Conservation (phyloP, 1,140 invertebrate species). For the Hylaeus volcanicus region DNA sequence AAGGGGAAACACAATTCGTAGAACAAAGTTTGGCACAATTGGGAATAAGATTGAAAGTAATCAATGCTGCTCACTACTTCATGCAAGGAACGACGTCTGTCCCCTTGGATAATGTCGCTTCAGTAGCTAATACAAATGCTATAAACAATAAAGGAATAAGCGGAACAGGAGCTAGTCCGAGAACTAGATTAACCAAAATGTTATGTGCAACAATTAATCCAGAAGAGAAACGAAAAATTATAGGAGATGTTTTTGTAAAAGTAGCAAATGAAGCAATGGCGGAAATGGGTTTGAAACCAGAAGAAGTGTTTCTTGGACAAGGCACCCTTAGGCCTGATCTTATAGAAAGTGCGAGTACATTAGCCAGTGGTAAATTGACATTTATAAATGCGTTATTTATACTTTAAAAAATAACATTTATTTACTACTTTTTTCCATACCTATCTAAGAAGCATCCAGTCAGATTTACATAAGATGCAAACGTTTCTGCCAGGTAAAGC, state of each 20-base stretch:
- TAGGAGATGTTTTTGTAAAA: constrained; percentile 98
- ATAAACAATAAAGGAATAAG: constrained; percentile 78
- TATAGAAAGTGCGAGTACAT: constrained; percentile 96
- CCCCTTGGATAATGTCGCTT: constrained; percentile 83
- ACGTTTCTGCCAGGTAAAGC: constrained; percentile 83
- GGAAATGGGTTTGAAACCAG: constrained; percentile 90
- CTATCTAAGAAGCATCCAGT: neutral
- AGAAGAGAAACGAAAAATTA: constrained; percentile 99
- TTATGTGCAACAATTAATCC: constrained; percentile 93
- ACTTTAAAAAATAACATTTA: constrained; percentile 10
- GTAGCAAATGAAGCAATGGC: constrained; percentile 91
- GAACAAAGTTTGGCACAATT: constrained; percentile 91
- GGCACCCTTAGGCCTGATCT: constrained; percentile 98
- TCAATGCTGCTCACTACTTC: constrained; percentile 88
- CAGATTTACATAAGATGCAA: constrained; percentile 10
- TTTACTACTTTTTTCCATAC: neutral
- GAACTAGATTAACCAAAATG: constrained; percentile 90
- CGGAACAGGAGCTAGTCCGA: constrained; percentile 78
- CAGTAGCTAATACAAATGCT: constrained; percentile 81
- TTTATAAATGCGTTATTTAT: constrained; percentile 17
- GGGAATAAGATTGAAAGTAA: constrained; percentile 92
- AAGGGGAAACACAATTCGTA: constrained; percentile 95
- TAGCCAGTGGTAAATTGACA: constrained; percentile 87
- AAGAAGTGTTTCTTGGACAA: constrained; percentile 92
- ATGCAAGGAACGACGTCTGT: constrained; percentile 90